Evolutionary conservation across 2,113 vertebrate genomes (phyloP), one percentile per base, ranked within the genome.

Genomic region (Turnix velox): DNA sequence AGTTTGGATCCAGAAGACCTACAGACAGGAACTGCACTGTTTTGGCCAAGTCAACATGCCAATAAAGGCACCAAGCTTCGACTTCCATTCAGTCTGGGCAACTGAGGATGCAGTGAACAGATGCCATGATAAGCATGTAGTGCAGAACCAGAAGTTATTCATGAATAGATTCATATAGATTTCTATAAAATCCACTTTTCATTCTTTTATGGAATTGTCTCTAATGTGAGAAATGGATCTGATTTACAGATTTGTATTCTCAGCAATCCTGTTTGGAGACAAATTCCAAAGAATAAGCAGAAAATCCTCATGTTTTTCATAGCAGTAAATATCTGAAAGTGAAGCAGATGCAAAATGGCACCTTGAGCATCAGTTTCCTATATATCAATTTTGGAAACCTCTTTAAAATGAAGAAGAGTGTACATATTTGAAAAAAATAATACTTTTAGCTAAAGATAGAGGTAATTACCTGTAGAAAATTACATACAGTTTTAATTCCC

Each of bases 181-280:
- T 51, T 66, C 68, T 48, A 63, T 45, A 40, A 67, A 93, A 81
- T 11, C 14, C 19, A 58, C 10, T 28, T 67, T 30, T 3, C 3
- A 0, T 18, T 84, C 37, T 49, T 74, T 57, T 42, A 23, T 0
- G 2, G 4, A 3, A 2, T 3, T 54, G 2, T 14, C 14, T 12
- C 12, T 30, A 43, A 4, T 15, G 9, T 27, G 12, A 23, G 13
- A 37, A 54, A 13, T 12, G 14, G 24, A 31, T 1, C 12, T 72
- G 27, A 16, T 45, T 76, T 54, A 40, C 6, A 55, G 14, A 18
- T 8, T n/a, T 3, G 0, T 2, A 14, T 89, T 79, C 66, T 59
- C 45, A 40, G 27, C 10, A 87, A 52, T 51, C 9, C 4, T 57
- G 6, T 61, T 48, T n/a, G n/a, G 22, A 57, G 33, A 11, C 40